Evolutionary conservation across 92 coral and sea anemone genomes (phyloP).

Genomic region (Epizoanthus ramosus): DNA sequence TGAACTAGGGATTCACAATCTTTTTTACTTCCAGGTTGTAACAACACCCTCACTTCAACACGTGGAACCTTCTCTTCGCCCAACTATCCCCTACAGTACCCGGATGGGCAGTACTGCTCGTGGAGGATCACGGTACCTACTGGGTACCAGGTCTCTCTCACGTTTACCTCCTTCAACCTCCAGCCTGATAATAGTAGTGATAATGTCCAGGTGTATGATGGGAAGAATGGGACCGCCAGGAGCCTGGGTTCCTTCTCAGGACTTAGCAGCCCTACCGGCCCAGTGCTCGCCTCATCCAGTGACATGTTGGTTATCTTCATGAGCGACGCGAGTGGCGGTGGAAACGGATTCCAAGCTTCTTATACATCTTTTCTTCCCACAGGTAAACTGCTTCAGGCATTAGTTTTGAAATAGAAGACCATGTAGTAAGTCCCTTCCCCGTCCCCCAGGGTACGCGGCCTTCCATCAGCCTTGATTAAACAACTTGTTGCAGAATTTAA

Average conservation of each 20-base stretch:
- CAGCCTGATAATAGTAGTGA: conserved; percentile 28
- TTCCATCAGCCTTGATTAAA: too few relatives aligned
- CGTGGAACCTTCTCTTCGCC: conserved; percentile 67
- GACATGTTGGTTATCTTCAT: conserved; percentile 47
- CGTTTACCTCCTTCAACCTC: conserved; percentile 40
- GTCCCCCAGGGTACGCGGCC: too few relatives aligned
- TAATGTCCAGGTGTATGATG: conserved; percentile 43
- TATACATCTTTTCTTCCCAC: not conserved
- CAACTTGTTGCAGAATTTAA: too few relatives aligned
- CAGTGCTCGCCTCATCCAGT: conserved; percentile 41
- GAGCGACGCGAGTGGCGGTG: conserved; percentile 40
- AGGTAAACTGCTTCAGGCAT: not conserved
- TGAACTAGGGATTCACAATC: not conserved
- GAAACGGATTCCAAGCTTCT: conserved; percentile 35
- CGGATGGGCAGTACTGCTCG: conserved; percentile 74
- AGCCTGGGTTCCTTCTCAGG: conserved; percentile 52
- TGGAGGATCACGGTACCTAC: conserved; percentile 62
- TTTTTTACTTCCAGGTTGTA: conserved; percentile 48
- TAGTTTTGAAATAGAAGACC: too few relatives aligned
- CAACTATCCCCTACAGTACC: conserved; percentile 58
- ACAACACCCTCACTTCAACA: conserved; percentile 43
- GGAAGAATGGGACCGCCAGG: conserved; percentile 48
- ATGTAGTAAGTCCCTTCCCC: too few relatives aligned
- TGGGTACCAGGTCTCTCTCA: conserved; percentile 44
- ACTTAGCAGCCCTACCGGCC: conserved; percentile 33